A percentile compares a stretch with the other conserved stretches of the same genome.
Evolutionary conservation across 2,113 vertebrate genomes (phyloP).

Genomic region (Phylloscopus whistleri): DNA sequence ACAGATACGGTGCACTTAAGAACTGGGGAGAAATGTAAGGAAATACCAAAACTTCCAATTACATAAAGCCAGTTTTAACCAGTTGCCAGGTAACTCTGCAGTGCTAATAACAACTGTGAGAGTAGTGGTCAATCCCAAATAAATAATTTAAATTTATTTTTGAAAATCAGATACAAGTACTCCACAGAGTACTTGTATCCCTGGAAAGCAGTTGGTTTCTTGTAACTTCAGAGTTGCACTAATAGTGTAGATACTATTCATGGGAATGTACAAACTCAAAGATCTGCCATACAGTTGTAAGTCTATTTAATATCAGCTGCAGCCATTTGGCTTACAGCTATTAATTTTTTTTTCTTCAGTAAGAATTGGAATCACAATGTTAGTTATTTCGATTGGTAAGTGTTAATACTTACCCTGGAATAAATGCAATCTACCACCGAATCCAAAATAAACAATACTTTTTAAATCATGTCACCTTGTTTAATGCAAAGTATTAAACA

Average conservation of each 20-base stretch:
- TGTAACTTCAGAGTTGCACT: not conserved
- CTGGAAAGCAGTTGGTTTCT: not conserved
- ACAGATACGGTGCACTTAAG: not conserved
- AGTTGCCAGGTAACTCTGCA: not conserved
- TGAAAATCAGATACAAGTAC: not conserved
- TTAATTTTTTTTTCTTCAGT: not conserved
- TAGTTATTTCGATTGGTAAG: not conserved
- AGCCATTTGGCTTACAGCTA: not conserved
- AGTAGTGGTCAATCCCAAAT: not conserved
- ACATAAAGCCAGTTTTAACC: not conserved
- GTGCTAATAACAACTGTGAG: not conserved
- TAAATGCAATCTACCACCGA: not conserved
- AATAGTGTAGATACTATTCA: not conserved
- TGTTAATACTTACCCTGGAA: not conserved
- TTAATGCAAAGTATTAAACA: not conserved
- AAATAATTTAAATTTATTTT: not conserved
- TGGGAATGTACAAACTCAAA: not conserved
- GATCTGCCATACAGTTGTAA: not conserved
- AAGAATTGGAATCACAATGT: not conserved
- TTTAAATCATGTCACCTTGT: not conserved
- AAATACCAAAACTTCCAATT: not conserved
- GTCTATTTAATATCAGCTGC: not conserved
- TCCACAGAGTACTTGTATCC: not conserved
- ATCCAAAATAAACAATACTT: not conserved
- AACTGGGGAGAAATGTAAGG: not conserved